phyloP scores from a whole-genome alignment of 2,113 vertebrate genomes.

The Gila orcuttii region DNA sequence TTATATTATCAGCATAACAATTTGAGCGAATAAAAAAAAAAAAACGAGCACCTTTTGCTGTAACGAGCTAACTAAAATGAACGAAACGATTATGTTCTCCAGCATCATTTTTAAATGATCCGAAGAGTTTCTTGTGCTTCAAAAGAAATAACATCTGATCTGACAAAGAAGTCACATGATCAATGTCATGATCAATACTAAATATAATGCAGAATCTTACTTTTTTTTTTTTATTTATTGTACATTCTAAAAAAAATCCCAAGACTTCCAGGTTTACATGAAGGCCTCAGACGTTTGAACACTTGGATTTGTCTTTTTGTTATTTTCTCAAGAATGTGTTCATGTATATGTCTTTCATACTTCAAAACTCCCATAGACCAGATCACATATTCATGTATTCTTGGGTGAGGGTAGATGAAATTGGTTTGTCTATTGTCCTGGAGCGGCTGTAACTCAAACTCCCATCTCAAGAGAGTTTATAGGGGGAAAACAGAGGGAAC shows the following conservation, averaged over 20 bases:
- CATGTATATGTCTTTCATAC: background rate
- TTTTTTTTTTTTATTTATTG: too few species aligned
- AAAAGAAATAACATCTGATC: background rate
- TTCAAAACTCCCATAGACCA: background rate
- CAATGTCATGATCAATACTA: too few species aligned
- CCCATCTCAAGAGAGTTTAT: background rate
- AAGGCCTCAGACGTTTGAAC: background rate
- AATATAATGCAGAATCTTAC: too few species aligned
- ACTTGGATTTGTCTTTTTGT: background rate
- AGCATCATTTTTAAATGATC: background rate
- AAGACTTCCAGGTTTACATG: background rate
- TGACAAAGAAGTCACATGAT: too few species aligned
- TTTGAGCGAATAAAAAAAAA: background rate
- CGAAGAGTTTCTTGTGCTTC: background rate
- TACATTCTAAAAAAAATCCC: background rate
- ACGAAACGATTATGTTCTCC: background rate
- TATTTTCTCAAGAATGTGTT: background rate
- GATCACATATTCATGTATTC: conserved; percentile 1
- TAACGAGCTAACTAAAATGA: background rate
- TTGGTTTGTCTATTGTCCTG: conserved; percentile 10
- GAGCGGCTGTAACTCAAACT: background rate
- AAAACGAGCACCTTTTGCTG: too few species aligned
- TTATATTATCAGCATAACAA: background rate
- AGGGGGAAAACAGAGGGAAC: background rate
- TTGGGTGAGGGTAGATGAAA: background rate